A percentile compares a stretch with the other conserved stretches of the same genome.
These are phyloP conservation scores for Nothocercus julius DNA, from an alignment of 2,113 vertebrate species.

Conservation along the genomic window DNA sequence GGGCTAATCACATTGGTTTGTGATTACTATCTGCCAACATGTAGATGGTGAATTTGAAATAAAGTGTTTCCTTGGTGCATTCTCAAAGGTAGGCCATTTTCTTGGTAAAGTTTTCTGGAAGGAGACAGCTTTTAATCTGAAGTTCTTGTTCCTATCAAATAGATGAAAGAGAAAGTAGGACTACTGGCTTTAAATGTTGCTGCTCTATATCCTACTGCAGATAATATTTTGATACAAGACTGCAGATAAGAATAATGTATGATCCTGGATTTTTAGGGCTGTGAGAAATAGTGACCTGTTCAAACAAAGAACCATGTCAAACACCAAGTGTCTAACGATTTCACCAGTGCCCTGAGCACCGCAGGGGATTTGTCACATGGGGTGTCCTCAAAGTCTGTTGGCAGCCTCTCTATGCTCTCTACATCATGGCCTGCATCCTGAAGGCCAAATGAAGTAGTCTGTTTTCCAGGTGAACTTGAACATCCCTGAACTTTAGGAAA, in stretches of 20 bases:
- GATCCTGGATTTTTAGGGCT: not conserved
- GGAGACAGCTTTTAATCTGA: not conserved
- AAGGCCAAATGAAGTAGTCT: not conserved
- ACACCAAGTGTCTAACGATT: not conserved
- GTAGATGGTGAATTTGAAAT: not conserved
- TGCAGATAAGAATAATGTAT: not conserved
- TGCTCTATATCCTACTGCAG: not conserved
- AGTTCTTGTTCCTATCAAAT: not conserved
- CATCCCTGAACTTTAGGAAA: not conserved
- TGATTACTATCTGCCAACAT: not conserved
- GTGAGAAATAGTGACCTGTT: not conserved
- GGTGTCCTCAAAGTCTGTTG: fast-evolving
- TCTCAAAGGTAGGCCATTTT: not conserved
- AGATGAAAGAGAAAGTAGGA: not conserved
- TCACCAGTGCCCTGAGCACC: not conserved
- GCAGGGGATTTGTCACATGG: not conserved
- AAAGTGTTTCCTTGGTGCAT: not conserved
- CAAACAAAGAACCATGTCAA: not conserved
- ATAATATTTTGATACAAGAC: not conserved
- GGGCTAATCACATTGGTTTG: not conserved
- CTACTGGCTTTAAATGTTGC: not conserved
- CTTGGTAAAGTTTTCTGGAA: not conserved
- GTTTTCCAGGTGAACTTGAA: not conserved
- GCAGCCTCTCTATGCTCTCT: not conserved
- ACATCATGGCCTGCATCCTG: not conserved